A percentile compares a stretch with the other conserved stretches of the same genome.
These are phyloP conservation scores for Ichneumoninae sp. DNA, from an alignment of 2,888 invertebrate species.

Conservation along the genomic window DNA sequence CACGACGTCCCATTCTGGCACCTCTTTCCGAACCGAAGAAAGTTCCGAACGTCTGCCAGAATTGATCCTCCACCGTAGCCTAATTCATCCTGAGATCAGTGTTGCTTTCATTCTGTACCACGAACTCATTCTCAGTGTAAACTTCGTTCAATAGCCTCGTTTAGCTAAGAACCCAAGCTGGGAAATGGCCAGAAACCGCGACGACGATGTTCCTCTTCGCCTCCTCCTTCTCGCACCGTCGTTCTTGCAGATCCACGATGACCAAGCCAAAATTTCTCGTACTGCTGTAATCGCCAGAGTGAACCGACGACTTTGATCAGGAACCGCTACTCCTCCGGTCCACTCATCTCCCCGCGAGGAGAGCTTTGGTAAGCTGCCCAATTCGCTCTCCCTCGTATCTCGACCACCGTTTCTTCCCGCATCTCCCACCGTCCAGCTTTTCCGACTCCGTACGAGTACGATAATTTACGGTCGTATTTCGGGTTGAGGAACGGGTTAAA, in stretches of 20 bases:
- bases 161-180: not conserved
- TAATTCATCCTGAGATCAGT: conserved; percentile 2
- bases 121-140: conserved; percentile 12
- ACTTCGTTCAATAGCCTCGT: conserved; percentile 32
- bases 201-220: not conserved
- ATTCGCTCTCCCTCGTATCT: conserved; percentile 50
- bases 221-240: not conserved
- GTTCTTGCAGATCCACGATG: conserved; percentile 3
- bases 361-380: conserved; percentile 66
- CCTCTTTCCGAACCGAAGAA: not conserved
- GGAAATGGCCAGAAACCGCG: conserved; percentile 13
- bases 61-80: not conserved
- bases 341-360: conserved; percentile 32
- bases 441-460: conserved; percentile 58
- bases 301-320: conserved; percentile 49
- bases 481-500: conserved; percentile 57
- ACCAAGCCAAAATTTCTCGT: conserved; percentile 14
- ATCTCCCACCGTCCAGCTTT: conserved; percentile 31
- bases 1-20: not conserved
- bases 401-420: conserved; percentile 25
- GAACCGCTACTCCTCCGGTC: conserved; percentile 40
- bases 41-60: not conserved
- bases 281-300: conserved; percentile 18
- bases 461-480: conserved; percentile 66
- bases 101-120: conserved; percentile 26